A percentile compares a stretch with the other conserved stretches of the same genome.
phyloP scores from a whole-genome alignment of 2,888 invertebrate species.

The Andrena bicolor region DNA sequence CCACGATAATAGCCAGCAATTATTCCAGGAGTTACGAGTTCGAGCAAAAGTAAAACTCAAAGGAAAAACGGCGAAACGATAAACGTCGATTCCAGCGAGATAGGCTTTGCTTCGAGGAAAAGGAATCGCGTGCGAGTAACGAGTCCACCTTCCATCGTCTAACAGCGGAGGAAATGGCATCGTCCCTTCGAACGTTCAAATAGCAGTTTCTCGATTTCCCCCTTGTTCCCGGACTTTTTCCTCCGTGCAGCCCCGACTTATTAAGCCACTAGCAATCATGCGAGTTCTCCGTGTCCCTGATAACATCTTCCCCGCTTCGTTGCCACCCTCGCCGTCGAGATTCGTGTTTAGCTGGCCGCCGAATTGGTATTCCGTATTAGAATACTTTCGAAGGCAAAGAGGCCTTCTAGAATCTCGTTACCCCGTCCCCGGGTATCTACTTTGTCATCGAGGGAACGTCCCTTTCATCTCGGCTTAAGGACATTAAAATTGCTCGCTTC shows the following conservation, averaged over 20 bases:
- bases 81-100: conserved; percentile 66
- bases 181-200: conserved; percentile 42
- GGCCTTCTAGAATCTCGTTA: conserved; percentile 58
- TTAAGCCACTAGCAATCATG: conserved; percentile 44
- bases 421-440: conserved; percentile 23
- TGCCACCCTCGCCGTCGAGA: background rate
- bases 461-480: conserved; percentile 55
- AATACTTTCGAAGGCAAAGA: conserved; percentile 4
- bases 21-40: conserved; percentile 32
- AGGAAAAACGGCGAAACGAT: conserved; percentile 36
- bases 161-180: conserved; percentile 36
- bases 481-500: conserved; percentile 66
- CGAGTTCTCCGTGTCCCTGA: conserved; percentile 27
- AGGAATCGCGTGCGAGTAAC: conserved; percentile 78
- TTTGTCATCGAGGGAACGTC: conserved; percentile 45
- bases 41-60: conserved; percentile 39
- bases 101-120: conserved; percentile 73
- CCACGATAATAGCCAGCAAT: conserved; percentile 47
- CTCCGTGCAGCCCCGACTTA: conserved; percentile 15
- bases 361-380: background rate
- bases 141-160: conserved; percentile 58
- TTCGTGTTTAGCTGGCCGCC: background rate
- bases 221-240: background rate
- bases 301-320: conserved; percentile 38
- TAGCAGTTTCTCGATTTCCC: conserved; percentile 39